These are phyloP conservation scores for Periparus ater DNA, from an alignment of 2,797 vertebrate species.

Conservation along the genomic window DNA sequence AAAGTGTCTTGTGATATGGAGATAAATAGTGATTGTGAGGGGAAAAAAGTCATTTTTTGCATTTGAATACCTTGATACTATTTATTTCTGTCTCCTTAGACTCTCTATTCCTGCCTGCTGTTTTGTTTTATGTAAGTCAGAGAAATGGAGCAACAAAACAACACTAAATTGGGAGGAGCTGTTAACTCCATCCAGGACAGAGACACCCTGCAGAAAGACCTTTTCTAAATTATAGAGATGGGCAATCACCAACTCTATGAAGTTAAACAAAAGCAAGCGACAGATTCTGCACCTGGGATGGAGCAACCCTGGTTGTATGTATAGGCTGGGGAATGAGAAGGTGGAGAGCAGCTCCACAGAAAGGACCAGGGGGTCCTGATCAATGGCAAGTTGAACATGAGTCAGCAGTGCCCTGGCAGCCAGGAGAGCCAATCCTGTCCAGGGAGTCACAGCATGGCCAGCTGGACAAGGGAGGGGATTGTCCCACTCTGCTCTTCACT, in stretches of 20 bases:
- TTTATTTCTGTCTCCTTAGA: background rate
- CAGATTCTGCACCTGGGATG: background rate
- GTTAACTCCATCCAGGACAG: background rate
- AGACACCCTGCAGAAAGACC: background rate
- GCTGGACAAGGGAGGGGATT: background rate
- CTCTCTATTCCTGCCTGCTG: background rate
- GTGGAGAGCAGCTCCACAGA: background rate
- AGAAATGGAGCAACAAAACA: background rate
- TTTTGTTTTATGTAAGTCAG: background rate
- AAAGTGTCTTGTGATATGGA: background rate
- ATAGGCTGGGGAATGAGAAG: background rate
- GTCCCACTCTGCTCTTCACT: background rate
- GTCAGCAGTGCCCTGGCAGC: background rate
- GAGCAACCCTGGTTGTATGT: background rate
- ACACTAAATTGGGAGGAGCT: background rate
- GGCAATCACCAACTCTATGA: background rate
- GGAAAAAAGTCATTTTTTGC: background rate
- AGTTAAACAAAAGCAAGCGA: background rate
- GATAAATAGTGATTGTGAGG: background rate
- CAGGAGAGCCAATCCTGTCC: background rate
- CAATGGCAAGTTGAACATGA: rapidly evolving
- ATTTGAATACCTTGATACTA: background rate
- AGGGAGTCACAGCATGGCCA: background rate
- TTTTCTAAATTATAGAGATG: background rate
- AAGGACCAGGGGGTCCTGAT: background rate